phyloP scores from a whole-genome alignment of 2,888 invertebrate genomes.

The Mythimna lalbum region DNA sequence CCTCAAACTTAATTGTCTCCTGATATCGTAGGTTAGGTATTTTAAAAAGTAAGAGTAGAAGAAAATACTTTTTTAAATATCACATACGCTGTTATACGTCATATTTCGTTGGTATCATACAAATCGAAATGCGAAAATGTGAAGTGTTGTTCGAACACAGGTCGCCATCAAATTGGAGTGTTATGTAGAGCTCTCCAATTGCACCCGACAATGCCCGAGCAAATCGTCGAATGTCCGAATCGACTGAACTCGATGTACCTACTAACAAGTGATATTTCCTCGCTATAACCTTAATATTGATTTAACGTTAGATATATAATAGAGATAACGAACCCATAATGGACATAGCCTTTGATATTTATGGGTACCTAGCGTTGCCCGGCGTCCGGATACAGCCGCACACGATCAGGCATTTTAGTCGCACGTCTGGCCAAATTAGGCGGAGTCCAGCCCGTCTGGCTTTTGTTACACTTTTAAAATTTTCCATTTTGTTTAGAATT shows the following conservation, averaged over 20 bases:
- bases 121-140: constrained; percentile 12
- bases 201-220: constrained; percentile 11
- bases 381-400: too few relatives aligned
- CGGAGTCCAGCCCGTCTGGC: too few relatives aligned
- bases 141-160: constrained; percentile 15
- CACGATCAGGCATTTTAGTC: too few relatives aligned
- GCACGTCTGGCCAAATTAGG: too few relatives aligned
- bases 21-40: not conserved
- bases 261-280: not conserved
- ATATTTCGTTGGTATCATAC: not conserved
- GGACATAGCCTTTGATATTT: constrained; percentile 4
- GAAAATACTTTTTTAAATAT: not conserved
- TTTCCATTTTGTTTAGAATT: too few relatives aligned
- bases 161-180: constrained; percentile 40
- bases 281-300: not conserved
- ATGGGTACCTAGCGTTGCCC: not conserved
- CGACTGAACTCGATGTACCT: not conserved
- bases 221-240: constrained; percentile 6
- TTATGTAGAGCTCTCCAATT: constrained; percentile 34
- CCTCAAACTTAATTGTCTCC: not conserved
- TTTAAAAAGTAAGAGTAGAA: not conserved
- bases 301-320: not conserved
- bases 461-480: too few relatives aligned
- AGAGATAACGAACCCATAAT: constrained; percentile 26
- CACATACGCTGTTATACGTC: not conserved